These are phyloP conservation scores for Mythimna loreyi DNA, from an alignment of 2,888 invertebrate species.

Conservation along the genomic window DNA sequence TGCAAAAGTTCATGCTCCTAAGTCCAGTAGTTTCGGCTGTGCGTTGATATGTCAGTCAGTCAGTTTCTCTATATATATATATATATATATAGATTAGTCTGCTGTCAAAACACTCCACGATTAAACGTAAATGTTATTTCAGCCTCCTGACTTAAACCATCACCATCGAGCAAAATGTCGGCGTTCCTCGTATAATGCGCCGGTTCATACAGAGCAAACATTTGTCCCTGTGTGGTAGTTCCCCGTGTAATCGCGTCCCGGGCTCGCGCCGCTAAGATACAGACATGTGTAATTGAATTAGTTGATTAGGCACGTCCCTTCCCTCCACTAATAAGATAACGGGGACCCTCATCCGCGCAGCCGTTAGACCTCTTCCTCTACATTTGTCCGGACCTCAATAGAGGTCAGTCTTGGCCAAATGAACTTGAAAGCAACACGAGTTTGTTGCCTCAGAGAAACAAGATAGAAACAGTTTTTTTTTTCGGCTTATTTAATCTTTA, in stretches of 20 bases:
- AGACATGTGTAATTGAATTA: constrained; percentile 52
- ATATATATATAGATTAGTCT: too few relatives aligned
- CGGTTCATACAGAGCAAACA: constrained; percentile 31
- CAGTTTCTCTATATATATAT: too few relatives aligned
- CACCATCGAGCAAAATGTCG: not conserved
- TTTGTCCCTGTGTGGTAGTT: constrained; percentile 13
- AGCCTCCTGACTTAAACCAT: not conserved
- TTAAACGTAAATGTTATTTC: not conserved
- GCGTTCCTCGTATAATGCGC: not conserved
- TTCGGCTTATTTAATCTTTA: not conserved
- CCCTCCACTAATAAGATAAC: constrained; percentile 48
- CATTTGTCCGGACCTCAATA: not conserved
- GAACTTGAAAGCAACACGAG: not conserved
- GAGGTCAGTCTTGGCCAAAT: not conserved
- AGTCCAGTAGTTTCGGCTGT: too few relatives aligned
- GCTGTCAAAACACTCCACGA: too few relatives aligned
- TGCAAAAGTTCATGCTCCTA: too few relatives aligned
- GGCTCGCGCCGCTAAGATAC: constrained; percentile 22
- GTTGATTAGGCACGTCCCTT: constrained; percentile 40
- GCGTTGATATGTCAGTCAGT: too few relatives aligned
- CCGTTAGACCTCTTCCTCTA: constrained; percentile 6
- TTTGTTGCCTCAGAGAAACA: constrained; percentile 1
- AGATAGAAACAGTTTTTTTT: not conserved
- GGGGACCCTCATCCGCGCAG: constrained; percentile 15
- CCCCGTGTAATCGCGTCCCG: constrained; percentile 28